Conservation (phyloP, 2,113 vertebrate genomes). For the Delphinapterus leucas region DNA sequence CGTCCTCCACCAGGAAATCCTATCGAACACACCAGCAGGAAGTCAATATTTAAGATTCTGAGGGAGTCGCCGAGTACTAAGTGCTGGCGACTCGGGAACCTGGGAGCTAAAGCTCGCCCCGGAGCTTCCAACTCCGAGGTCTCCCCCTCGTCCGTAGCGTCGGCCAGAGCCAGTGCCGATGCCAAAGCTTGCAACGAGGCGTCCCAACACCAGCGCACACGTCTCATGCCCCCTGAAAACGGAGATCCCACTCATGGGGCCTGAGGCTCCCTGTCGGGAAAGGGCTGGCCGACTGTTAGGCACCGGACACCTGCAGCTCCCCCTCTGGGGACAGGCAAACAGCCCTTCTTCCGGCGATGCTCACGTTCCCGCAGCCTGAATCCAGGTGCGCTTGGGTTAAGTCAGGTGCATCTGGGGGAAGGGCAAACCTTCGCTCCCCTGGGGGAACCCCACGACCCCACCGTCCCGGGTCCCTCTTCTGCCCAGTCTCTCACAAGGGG, state of each 20-base stretch:
- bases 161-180: neutral
- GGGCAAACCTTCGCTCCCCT: neutral
- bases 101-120: neutral
- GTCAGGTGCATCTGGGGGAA: neutral
- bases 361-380: neutral
- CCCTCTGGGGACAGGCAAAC: neutral
- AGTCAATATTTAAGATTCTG: constrained; percentile 42
- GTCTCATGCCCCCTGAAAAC: neutral
- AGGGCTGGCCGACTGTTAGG: neutral
- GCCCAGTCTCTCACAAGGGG: neutral
- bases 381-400: neutral
- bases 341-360: neutral
- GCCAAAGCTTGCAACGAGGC: neutral
- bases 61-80: neutral
- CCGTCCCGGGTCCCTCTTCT: neutral
- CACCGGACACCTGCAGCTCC: constrained; percentile 58
- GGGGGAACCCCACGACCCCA: neutral
- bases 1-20: constrained; percentile 47
- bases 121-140: neutral
- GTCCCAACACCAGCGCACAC: neutral
- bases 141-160: neutral
- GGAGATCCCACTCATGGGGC: neutral
- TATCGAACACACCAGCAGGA: constrained; percentile 42
- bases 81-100: neutral
- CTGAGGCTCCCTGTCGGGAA: neutral